Percentiles rank a stretch among this genome's conserved stretches.
Evolutionary conservation across 2,113 vertebrate species (phyloP).

Genomic region (Egretta garzetta): DNA sequence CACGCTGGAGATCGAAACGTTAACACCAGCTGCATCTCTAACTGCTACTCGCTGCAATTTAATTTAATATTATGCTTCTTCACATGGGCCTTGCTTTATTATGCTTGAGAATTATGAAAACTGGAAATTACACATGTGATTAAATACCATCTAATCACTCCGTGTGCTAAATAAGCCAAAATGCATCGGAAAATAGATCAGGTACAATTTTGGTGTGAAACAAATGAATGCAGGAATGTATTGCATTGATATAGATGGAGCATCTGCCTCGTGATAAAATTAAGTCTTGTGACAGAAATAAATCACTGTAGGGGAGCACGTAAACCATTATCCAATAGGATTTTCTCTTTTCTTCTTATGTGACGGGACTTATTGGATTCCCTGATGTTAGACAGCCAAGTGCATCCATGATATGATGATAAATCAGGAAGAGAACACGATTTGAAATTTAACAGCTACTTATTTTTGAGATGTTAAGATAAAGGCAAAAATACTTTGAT

Average conservation of each 20-base stretch:
- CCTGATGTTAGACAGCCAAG: slow-evolving; percentile 79
- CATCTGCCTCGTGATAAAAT: slow-evolving; percentile 82
- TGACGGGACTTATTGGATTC: slow-evolving; percentile 85
- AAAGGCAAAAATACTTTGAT: slow-evolving; percentile 61
- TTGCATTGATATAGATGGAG: slow-evolving; percentile 74
- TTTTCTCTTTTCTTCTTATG: slow-evolving; percentile 77
- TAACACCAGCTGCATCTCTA: slow-evolving; percentile 57
- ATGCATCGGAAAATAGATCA: slow-evolving; percentile 65
- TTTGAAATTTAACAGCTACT: slow-evolving; percentile 79
- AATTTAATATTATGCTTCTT: slow-evolving; percentile 41
- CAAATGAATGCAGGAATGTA: slow-evolving; percentile 69
- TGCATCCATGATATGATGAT: slow-evolving; percentile 75
- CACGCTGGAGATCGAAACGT: slow-evolving; percentile 30
- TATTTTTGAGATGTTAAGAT: slow-evolving; percentile 77
- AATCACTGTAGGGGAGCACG: slow-evolving; percentile 75
- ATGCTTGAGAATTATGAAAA: slow-evolving; percentile 64
- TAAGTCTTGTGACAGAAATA: slow-evolving; percentile 84
- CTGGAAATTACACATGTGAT: slow-evolving; percentile 73
- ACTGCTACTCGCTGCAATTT: slow-evolving; percentile 32
- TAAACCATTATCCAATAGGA: slow-evolving; percentile 76
- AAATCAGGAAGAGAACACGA: slow-evolving; percentile 77
- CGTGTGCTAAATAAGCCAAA: slow-evolving; percentile 60
- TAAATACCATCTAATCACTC: slow-evolving; percentile 66
- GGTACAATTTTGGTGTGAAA: slow-evolving; percentile 74
- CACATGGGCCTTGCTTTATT: slow-evolving; percentile 43